Conservation (phyloP, 2,888 invertebrate genomes). For the Trichogramma evanescens region DNA sequence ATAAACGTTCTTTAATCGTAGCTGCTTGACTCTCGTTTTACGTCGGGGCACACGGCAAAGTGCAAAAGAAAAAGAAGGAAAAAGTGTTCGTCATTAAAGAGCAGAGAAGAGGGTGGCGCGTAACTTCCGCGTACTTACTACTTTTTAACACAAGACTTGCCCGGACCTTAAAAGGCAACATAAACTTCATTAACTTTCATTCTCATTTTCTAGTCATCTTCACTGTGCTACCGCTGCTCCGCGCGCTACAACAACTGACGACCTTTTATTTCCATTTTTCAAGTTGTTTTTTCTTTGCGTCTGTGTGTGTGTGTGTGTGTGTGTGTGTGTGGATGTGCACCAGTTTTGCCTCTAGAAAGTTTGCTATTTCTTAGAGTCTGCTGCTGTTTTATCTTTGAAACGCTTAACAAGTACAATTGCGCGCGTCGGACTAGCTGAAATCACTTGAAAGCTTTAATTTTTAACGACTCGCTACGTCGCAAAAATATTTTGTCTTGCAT, state of each 20-base stretch:
- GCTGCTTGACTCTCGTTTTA: neutral
- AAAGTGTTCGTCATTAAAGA: constrained; percentile 10
- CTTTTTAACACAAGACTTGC: neutral
- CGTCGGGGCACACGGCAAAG: neutral
- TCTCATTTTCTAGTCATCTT: constrained; percentile 14
- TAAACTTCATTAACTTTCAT: constrained; percentile 24
- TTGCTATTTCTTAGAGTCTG: no score
- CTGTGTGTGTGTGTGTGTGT: no score
- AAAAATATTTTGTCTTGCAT: no score
- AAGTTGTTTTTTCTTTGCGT: no score
- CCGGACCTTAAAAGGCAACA: constrained; percentile 26
- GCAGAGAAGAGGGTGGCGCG: constrained; percentile 1
- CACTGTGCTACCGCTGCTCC: neutral
- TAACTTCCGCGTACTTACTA: constrained; percentile 1
- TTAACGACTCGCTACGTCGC: no score
- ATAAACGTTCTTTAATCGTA: constrained; percentile 14
- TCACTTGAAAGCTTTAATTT: no score
- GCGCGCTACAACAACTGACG: neutral
- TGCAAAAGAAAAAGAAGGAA: neutral
- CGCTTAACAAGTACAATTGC: no score
- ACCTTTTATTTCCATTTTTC: constrained; percentile 2
- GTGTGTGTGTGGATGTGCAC: no score
- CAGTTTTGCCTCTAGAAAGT: no score
- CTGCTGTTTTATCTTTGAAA: no score
- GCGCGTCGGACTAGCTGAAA: no score